Conservation (phyloP, 1,140 invertebrate species). For the Zaprionus ornatus region DNA sequence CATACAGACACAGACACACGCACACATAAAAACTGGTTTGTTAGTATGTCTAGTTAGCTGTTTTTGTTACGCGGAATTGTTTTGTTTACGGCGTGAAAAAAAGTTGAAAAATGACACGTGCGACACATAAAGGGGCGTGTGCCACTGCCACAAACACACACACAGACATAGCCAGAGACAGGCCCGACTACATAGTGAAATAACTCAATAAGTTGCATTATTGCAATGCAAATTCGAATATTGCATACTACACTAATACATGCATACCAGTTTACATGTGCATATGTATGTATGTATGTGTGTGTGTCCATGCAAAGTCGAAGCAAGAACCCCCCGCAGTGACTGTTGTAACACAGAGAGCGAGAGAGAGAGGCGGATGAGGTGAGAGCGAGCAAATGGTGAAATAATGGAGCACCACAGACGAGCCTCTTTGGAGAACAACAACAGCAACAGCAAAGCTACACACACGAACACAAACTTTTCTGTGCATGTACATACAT, state of each 20-base stretch:
- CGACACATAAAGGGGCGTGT: constrained; percentile 5
- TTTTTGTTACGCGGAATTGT: constrained; percentile 19
- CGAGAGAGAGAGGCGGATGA: neutral
- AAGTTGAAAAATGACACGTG: constrained; percentile 39
- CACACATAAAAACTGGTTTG: neutral
- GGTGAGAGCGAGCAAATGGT: constrained; percentile 7
- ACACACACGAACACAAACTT: neutral
- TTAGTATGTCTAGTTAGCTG: neutral
- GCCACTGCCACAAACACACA: neutral
- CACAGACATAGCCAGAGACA: neutral
- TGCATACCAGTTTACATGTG: neutral
- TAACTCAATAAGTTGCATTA: constrained; percentile 14
- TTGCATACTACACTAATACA: neutral
- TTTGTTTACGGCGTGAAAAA: constrained; percentile 25
- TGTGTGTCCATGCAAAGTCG: constrained; percentile 4
- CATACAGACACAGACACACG: neutral
- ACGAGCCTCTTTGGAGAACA: constrained; percentile 33
- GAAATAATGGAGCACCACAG: constrained; percentile 22
- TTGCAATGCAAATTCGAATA: neutral
- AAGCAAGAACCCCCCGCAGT: neutral
- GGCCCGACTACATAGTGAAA: constrained; percentile 8
- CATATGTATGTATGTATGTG: neutral
- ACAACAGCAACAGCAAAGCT: constrained; percentile 9
- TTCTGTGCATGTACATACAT: neutral
- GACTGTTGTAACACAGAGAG: neutral